phyloP scores from a whole-genome alignment of 37 sponge, comb jelly and placozoan species.

The Hexactinellida sp. region DNA sequence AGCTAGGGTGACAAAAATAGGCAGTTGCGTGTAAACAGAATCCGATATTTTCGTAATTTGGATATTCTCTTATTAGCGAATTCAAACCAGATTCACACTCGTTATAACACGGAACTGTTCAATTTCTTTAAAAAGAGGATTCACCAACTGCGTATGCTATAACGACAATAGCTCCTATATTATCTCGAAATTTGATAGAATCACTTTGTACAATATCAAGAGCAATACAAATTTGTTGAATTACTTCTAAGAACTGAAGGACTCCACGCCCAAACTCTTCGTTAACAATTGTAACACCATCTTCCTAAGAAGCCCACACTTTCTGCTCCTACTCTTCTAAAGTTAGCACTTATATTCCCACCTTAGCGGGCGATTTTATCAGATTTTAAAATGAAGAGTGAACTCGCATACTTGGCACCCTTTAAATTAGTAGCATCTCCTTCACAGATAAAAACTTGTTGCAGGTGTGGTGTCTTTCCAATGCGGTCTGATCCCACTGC shows the following conservation, averaged over 20 bases:
- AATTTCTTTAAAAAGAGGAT: constrained; percentile 11
- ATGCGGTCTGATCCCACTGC: neutral
- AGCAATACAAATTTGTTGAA: neutral
- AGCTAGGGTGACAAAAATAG: constrained; percentile 3
- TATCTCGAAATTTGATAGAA: neutral
- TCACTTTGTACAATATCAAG: constrained; percentile 11
- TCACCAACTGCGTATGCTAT: neutral
- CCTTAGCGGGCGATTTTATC: constrained; percentile 10
- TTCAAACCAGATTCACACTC: neutral
- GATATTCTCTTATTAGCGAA: neutral
- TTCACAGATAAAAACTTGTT: neutral
- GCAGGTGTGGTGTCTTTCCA: neutral
- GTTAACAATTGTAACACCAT: neutral
- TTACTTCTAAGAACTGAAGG: constrained; percentile 1
- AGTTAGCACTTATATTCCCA: neutral
- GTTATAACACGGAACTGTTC: constrained; percentile 3
- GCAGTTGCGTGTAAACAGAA: constrained; percentile 15
- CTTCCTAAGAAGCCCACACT: neutral
- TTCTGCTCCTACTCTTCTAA: constrained; percentile 11
- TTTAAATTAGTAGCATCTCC: constrained; percentile 17
- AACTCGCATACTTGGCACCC: neutral
- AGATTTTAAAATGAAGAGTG: neutral
- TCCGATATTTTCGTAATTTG: neutral
- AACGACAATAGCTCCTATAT: neutral
- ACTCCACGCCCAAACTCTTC: neutral